These are phyloP conservation scores for Aurelia aurita complex sp. Pacific DNA, from an alignment of 30 jellyfish, hydroid and myxozoan species.

Conservation along the genomic window DNA sequence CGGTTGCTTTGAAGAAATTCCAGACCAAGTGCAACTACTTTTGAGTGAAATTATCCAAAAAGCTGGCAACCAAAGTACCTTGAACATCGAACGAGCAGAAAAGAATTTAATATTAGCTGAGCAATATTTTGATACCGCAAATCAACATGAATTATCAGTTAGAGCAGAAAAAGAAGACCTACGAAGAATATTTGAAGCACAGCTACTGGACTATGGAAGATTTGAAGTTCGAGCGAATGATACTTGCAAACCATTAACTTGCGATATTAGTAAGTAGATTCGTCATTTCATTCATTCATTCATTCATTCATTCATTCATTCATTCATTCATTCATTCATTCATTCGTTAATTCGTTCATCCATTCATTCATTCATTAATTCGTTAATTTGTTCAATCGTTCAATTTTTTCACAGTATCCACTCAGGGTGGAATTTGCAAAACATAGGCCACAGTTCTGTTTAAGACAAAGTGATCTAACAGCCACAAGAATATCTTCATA, in stretches of 20 bases:
- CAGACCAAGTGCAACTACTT: slow-evolving; percentile 81
- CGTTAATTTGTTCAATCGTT: too few relatives aligned
- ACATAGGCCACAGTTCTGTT: too few relatives aligned
- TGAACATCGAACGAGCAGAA: slow-evolving; percentile 90
- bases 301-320: too few relatives aligned
- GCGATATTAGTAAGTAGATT: slow-evolving; percentile 82
- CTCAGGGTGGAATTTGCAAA: too few relatives aligned
- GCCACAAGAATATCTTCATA: too few relatives aligned
- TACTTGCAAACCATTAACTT: slow-evolving; percentile 68
- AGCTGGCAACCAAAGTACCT: slow-evolving; percentile 96
- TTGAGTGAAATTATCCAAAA: slow-evolving; percentile 75
- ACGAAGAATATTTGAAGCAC: slow-evolving; percentile 71
- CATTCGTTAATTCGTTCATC: too few relatives aligned
- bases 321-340: too few relatives aligned
- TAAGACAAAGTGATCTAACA: too few relatives aligned
- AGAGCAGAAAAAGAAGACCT: slow-evolving; percentile 69
- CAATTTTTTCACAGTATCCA: too few relatives aligned
- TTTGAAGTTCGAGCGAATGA: slow-evolving; percentile 91
- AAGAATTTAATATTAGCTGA: slow-evolving; percentile 89
- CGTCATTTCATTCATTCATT: too few relatives aligned
- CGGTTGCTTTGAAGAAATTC: slow-evolving; percentile 94
- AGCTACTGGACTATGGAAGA: slow-evolving; percentile 90
- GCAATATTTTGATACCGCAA: slow-evolving; percentile 80
- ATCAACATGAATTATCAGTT: slow-evolving; percentile 69
- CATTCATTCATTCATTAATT: too few relatives aligned